Conservation (phyloP, 1,140 invertebrate genomes). For the Drosophila equinoxialis region DNA sequence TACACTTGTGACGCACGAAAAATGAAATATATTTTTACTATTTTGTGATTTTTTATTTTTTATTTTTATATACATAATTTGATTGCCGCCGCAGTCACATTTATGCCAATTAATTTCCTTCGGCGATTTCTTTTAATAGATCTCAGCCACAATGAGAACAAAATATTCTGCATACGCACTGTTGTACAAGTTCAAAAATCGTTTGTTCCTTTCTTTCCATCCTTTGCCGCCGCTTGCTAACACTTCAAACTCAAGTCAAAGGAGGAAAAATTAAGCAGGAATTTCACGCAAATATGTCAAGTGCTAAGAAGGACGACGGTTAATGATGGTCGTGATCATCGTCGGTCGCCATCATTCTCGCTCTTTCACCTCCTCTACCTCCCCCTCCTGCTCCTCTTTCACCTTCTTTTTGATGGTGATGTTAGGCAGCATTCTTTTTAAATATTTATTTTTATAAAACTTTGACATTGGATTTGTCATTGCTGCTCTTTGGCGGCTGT, state of each 20-base stretch:
- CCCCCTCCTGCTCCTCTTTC: not conserved
- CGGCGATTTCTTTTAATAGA: constrained; percentile 56
- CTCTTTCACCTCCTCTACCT: no score
- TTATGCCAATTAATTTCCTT: constrained; percentile 69
- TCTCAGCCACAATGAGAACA: not conserved
- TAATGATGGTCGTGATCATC: not conserved
- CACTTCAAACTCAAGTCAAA: constrained; percentile 5
- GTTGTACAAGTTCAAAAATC: not conserved
- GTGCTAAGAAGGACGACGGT: not conserved
- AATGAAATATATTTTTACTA: constrained; percentile 35
- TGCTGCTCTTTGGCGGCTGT: constrained; percentile 53
- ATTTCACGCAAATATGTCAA: constrained; percentile 19
- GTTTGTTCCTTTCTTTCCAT: not conserved
- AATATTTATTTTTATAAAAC: constrained; percentile 82
- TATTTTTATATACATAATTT: constrained; percentile 49
- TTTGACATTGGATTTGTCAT: constrained; percentile 83
- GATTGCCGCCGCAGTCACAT: constrained; percentile 44
- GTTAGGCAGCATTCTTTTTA: constrained; percentile 33
- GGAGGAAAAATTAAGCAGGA: constrained; percentile 1
- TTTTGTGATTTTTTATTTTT: constrained; percentile 25
- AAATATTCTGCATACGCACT: constrained; percentile 43
- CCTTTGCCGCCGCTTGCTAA: not conserved
- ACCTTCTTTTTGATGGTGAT: not conserved
- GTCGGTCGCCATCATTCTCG: not conserved
- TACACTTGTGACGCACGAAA: constrained; percentile 61